phyloP scores from a whole-genome alignment of 2,113 vertebrate species.

The Pelusios castaneus region DNA sequence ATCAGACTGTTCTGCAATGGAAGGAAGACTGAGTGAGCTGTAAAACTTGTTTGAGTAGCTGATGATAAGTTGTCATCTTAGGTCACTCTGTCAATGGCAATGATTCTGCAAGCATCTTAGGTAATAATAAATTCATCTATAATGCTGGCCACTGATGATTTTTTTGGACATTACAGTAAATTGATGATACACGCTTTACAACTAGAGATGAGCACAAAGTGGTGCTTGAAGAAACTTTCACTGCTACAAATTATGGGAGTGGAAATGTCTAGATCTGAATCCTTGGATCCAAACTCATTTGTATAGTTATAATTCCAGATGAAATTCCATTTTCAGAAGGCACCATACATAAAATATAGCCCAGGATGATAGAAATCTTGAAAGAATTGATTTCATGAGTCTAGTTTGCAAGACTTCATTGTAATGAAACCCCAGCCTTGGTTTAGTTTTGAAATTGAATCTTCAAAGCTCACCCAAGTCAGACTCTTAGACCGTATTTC shows the following conservation, averaged over 20 bases:
- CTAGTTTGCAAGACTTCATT: no score
- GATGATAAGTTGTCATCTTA: not conserved
- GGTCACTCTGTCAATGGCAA: not conserved
- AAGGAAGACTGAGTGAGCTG: not conserved
- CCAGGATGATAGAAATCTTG: no score
- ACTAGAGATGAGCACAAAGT: not conserved
- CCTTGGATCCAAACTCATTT: not conserved
- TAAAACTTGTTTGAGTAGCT: not conserved
- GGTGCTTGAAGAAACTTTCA: not conserved
- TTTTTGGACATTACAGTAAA: not conserved
- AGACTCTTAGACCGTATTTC: no score
- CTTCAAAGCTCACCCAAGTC: no score
- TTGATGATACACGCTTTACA: not conserved
- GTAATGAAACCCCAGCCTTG: no score
- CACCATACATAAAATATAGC: no score
- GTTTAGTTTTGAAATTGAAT: no score
- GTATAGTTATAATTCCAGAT: not conserved
- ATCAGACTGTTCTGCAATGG: slow-evolving; percentile 5
- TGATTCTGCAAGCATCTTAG: not conserved
- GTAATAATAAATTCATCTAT: not conserved
- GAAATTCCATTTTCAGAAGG: no score
- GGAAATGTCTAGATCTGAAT: not conserved
- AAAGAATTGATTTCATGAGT: no score
- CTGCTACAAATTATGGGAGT: not conserved
- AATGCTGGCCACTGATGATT: not conserved